phyloP scores from a whole-genome alignment of 2,888 invertebrate species.

The Drosophila gaucha region DNA sequence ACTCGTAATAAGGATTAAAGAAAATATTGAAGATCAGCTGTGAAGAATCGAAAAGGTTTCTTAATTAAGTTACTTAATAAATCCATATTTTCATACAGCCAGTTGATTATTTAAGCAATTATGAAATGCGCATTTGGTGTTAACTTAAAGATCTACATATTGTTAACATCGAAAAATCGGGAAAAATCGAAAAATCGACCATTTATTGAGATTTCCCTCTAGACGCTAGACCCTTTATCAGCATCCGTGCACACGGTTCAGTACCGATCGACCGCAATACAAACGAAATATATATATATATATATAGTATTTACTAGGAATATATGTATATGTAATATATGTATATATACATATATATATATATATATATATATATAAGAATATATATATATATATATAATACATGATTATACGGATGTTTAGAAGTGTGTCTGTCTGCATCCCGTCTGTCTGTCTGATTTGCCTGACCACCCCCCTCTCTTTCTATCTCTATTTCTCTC shows the following conservation, averaged over 20 bases:
- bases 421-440: constrained; percentile 9
- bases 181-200: constrained; percentile 8
- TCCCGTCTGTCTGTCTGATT: not conserved
- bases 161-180: not conserved
- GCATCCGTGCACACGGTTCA: constrained; percentile 34
- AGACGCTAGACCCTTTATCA: constrained; percentile 39
- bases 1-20: not conserved
- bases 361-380: not conserved
- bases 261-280: constrained; percentile 23
- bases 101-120: too few species aligned
- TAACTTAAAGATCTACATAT: not conserved
- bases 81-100: not conserved
- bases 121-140: not conserved
- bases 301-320: constrained; percentile 9
- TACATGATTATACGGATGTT: constrained; percentile 37
- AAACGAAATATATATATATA: too few species aligned
- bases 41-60: not conserved
- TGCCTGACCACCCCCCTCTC: not conserved
- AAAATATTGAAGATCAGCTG: too few species aligned
- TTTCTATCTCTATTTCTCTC: not conserved
- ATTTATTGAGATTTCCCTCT: constrained; percentile 12
- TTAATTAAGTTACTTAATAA: not conserved
- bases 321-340: not conserved
- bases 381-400: not conserved
- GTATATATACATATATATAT: not conserved